A percentile compares a stretch with the other conserved stretches of the same genome.
Evolutionary conservation across 1,140 invertebrate species (phyloP).

Genomic region (Leguminivora glycinivorella): DNA sequence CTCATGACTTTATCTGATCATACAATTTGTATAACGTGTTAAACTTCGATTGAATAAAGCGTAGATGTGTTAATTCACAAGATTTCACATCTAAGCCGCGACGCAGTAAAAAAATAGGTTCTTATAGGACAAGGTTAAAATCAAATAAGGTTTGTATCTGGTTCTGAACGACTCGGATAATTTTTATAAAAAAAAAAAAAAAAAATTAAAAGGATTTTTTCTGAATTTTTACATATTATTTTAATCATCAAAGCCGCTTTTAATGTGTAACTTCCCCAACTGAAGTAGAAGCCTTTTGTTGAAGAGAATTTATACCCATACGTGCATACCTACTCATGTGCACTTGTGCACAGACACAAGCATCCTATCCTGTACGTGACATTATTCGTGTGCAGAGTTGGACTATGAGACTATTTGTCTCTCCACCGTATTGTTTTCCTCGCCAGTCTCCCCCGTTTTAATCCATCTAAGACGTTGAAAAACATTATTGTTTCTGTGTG

Average conservation of each 20-base stretch:
- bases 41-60: background rate
- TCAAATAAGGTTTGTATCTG: too few relatives aligned
- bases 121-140: too few relatives aligned
- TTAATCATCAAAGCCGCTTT: too few relatives aligned
- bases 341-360: background rate
- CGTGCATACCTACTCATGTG: background rate
- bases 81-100: too few relatives aligned
- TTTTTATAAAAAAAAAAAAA: too few relatives aligned
- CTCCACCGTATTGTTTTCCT: constrained; percentile 12
- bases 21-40: background rate
- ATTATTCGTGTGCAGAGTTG: constrained; percentile 11
- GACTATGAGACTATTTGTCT: constrained; percentile 23
- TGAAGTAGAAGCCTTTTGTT: too few relatives aligned
- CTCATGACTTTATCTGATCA: background rate
- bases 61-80: background rate
- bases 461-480: constrained; percentile 28
- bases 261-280: too few relatives aligned
- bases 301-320: background rate
- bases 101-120: too few relatives aligned
- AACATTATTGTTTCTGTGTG: constrained; percentile 30
- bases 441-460: constrained; percentile 18
- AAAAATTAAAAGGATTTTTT: too few relatives aligned
- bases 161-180: too few relatives aligned
- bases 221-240: too few relatives aligned
- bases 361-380: constrained; percentile 1